Conservation (phyloP, 2,113 vertebrate genomes). For the Menura novaehollandiae region DNA sequence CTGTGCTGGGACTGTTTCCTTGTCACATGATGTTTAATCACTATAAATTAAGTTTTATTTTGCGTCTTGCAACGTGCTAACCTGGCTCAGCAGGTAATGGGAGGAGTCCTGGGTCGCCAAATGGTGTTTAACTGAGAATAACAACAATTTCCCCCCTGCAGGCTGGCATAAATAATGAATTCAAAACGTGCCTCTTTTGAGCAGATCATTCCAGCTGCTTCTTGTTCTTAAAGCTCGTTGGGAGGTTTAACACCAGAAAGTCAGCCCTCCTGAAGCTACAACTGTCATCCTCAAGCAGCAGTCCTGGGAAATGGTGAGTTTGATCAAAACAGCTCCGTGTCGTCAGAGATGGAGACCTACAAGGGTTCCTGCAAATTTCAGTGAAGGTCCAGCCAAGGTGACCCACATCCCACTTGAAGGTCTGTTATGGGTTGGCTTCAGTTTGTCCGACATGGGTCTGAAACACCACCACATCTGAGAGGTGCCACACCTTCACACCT, state of each 20-base stretch:
- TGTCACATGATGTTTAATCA: constrained; percentile 34
- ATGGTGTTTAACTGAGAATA: constrained; percentile 40
- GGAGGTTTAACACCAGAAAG: constrained; percentile 22
- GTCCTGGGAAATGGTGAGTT: background rate
- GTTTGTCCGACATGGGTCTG: fast-evolving
- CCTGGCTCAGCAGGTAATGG: constrained; percentile 46
- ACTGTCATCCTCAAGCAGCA: background rate
- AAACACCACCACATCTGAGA: background rate
- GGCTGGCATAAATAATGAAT: constrained; percentile 52
- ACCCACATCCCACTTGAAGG: fast-evolving
- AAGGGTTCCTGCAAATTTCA: background rate
- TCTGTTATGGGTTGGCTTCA: background rate
- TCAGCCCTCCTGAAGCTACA: constrained; percentile 7
- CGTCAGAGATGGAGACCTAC: background rate
- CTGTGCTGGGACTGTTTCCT: constrained; percentile 4
- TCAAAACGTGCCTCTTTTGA: background rate
- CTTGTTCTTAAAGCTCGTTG: background rate
- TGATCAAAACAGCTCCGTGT: background rate
- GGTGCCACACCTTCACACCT: background rate
- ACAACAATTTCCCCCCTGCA: constrained; percentile 25
- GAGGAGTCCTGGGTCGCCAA: constrained; percentile 10
- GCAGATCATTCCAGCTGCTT: constrained; percentile 13
- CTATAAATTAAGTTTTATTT: constrained; percentile 55
- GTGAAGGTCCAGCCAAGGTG: background rate
- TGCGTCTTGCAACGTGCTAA: constrained; percentile 28